Evolutionary conservation across 2,888 invertebrate species (phyloP).

Genomic region (Clistopyga incitator): DNA sequence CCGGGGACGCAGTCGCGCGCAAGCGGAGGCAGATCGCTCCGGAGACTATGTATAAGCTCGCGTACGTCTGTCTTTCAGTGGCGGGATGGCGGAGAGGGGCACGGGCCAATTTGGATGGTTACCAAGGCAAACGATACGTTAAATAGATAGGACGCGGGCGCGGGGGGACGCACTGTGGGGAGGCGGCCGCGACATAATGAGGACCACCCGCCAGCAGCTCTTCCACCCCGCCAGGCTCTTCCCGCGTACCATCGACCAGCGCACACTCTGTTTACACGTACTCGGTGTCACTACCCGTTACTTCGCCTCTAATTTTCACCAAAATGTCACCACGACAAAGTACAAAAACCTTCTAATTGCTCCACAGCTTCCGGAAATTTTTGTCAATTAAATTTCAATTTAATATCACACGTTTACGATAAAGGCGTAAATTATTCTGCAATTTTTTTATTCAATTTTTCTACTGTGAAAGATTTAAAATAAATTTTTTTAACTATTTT

Average conservation of each 20-base stretch:
- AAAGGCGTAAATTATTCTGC: too few relatives aligned
- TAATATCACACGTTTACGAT: not conserved
- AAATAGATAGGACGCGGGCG: conserved; percentile 83
- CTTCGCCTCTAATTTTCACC: conserved; percentile 20
- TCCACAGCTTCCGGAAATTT: not conserved
- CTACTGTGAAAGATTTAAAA: not conserved
- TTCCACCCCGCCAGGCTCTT: conserved; percentile 39
- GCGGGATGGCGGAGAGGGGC: conserved; percentile 71
- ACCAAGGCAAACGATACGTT: conserved; percentile 84
- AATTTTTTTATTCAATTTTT: not conserved
- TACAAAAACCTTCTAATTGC: not conserved
- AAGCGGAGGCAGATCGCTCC: conserved; percentile 62
- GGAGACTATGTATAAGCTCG: conserved; percentile 58
- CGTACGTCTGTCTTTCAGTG: conserved; percentile 43
- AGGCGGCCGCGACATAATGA: conserved; percentile 80
- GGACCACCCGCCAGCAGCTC: conserved; percentile 83
- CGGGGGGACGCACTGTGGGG: conserved; percentile 74
- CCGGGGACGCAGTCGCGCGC: conserved; percentile 71
- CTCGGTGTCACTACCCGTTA: conserved; percentile 59
- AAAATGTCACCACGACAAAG: conserved; percentile 7
- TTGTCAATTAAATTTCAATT: not conserved
- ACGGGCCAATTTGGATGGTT: conserved; percentile 84
- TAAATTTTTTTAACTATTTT: conserved; percentile 49
- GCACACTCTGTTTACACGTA: conserved; percentile 47
- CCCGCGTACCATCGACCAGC: conserved; percentile 59